phyloP scores from a whole-genome alignment of 2,888 invertebrate species.

The Matsumyia berberina region DNA sequence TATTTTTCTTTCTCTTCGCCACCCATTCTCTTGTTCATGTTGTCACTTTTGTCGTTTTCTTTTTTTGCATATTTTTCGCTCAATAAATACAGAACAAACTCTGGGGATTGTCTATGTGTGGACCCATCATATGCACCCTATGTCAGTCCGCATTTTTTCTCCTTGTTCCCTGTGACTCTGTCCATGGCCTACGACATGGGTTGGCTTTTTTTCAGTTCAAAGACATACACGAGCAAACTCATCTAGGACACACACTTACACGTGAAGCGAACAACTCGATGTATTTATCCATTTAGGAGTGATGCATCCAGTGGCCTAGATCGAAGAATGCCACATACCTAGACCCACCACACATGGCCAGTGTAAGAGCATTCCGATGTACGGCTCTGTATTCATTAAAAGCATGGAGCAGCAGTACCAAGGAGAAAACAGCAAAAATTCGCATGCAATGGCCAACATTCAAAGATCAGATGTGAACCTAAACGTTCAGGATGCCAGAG shows the following conservation, averaged over 20 bases:
- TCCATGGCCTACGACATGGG: slow-evolving; percentile 67
- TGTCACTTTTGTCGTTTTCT: slow-evolving; percentile 38
- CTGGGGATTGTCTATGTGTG: slow-evolving; percentile 1
- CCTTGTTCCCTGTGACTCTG: slow-evolving; percentile 29
- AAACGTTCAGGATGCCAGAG: slow-evolving; percentile 11
- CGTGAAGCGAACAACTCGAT: neutral
- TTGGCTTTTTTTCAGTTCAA: slow-evolving; percentile 48
- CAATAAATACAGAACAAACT: slow-evolving; percentile 22
- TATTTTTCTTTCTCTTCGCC: slow-evolving; percentile 22
- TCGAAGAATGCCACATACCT: slow-evolving; percentile 31
- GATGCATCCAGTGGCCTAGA: slow-evolving; percentile 72
- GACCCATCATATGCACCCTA: slow-evolving; percentile 17
- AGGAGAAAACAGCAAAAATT: slow-evolving; percentile 24
- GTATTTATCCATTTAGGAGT: slow-evolving; percentile 56
- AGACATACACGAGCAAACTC: slow-evolving; percentile 26
- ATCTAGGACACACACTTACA: neutral
- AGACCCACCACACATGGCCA: slow-evolving; percentile 40
- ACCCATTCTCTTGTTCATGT: slow-evolving; percentile 39
- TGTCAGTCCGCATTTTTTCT: slow-evolving; percentile 2
- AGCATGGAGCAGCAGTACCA: neutral
- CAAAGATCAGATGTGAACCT: slow-evolving; percentile 32
- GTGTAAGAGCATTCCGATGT: slow-evolving; percentile 67
- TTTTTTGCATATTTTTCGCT: neutral
- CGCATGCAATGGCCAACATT: slow-evolving; percentile 30
- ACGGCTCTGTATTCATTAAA: slow-evolving; percentile 21